phyloP scores from a whole-genome alignment of 2,888 invertebrate genomes.

The Drosophila neotestacea region DNA sequence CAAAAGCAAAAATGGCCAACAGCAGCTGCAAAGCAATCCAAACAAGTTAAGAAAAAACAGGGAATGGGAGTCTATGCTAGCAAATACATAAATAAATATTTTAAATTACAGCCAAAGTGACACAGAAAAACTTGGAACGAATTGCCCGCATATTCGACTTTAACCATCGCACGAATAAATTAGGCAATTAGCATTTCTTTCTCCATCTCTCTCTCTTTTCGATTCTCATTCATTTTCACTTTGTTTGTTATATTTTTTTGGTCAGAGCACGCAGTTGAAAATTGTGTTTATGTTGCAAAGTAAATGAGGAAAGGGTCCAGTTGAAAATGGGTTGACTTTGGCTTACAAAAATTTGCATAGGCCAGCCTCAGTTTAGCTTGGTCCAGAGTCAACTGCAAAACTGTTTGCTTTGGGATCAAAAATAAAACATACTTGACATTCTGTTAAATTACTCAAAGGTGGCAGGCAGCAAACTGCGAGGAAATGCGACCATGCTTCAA shows the following conservation, averaged over 20 bases:
- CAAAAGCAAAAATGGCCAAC: slow-evolving; percentile 57
- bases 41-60: neutral
- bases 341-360: slow-evolving; percentile 47
- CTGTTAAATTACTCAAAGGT: slow-evolving; percentile 40
- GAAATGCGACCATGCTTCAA: slow-evolving; percentile 43
- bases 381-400: neutral
- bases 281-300: slow-evolving; percentile 46
- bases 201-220: neutral
- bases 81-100: slow-evolving; percentile 62
- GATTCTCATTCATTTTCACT: slow-evolving; percentile 1
- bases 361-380: slow-evolving; percentile 6
- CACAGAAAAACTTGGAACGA: slow-evolving; percentile 39
- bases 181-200: slow-evolving; percentile 71
- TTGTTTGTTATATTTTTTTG: slow-evolving; percentile 22
- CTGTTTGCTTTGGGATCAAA: slow-evolving; percentile 37
- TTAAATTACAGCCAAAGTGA: slow-evolving; percentile 50
- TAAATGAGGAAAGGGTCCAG: slow-evolving; percentile 4
- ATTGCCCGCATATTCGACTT: slow-evolving; percentile 30
- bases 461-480: slow-evolving; percentile 24
- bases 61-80: neutral
- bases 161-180: slow-evolving; percentile 58
- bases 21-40: slow-evolving; percentile 30
- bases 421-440: slow-evolving; percentile 28
- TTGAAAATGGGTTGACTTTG: slow-evolving; percentile 41
- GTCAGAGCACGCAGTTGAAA: slow-evolving; percentile 18